Evolutionary conservation across 2,113 vertebrate species (phyloP).

Genomic region (Myotis yumanensis): DNA sequence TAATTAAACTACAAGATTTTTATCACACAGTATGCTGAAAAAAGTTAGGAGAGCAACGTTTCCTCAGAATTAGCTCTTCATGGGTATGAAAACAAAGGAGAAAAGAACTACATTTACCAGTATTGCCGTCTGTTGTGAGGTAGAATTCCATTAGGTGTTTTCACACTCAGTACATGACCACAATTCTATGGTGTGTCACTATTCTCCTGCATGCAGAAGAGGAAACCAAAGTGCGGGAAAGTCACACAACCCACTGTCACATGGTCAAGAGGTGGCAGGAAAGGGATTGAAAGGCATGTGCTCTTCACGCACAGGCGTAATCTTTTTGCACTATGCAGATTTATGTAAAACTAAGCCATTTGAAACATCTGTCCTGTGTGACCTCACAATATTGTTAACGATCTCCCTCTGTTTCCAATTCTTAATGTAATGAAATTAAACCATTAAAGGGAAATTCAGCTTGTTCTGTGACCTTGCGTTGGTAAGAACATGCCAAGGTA

Average conservation of each 20-base stretch:
- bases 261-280: neutral
- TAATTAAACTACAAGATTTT: neutral
- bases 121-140: neutral
- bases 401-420: constrained; percentile 11
- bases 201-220: neutral
- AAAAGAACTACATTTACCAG: neutral
- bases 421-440: constrained; percentile 30
- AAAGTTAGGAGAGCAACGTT: neutral
- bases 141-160: neutral
- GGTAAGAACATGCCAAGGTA: neutral
- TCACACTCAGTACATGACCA: neutral
- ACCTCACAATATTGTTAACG: neutral
- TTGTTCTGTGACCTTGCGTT: constrained; percentile 4
- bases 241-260: neutral
- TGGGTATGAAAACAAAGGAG: neutral
- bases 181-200: too few species aligned
- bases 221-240: neutral
- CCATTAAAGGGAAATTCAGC: constrained; percentile 42
- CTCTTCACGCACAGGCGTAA: neutral
- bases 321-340: neutral
- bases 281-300: neutral
- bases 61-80: neutral
- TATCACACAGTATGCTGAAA: neutral
- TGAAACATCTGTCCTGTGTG: constrained; percentile 1
- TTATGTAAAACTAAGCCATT: constrained; percentile 23